These are phyloP conservation scores for Strigamia maritima DNA, from an alignment of 2,888 invertebrate species.

Conservation along the genomic window DNA sequence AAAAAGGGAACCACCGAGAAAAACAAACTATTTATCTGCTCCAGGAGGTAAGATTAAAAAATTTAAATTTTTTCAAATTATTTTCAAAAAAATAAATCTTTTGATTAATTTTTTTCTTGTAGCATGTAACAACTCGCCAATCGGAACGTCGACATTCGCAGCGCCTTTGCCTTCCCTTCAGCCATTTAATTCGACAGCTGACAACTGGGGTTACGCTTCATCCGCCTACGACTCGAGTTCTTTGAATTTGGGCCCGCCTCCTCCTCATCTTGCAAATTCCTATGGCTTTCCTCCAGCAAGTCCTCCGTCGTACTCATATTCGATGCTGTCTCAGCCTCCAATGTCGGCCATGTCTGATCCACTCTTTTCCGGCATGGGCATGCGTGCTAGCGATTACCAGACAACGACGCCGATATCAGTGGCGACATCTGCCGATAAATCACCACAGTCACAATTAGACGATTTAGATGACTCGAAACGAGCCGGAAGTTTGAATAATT, in stretches of 20 bases:
- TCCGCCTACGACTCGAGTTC: constrained; percentile 38
- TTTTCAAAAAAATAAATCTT: not conserved
- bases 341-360: constrained; percentile 40
- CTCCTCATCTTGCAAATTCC: not conserved
- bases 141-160: constrained; percentile 38
- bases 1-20: constrained; percentile 87
- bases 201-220: constrained; percentile 41
- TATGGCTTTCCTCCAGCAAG: constrained; percentile 35
- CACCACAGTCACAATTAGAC: not conserved
- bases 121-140: constrained; percentile 38
- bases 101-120: not conserved
- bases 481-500: constrained; percentile 36
- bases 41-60: not conserved
- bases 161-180: constrained; percentile 39
- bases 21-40: constrained; percentile 57
- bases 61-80: not conserved
- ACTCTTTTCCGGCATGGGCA: constrained; percentile 39
- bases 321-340: constrained; percentile 38
- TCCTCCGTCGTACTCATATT: constrained; percentile 40
- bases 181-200: constrained; percentile 39
- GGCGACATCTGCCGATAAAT: not conserved
- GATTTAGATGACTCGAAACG: constrained; percentile 21
- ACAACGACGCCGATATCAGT: not conserved
- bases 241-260: constrained; percentile 28
- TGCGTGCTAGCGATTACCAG: constrained; percentile 35